Conservation (phyloP, 2,797 vertebrate species). For the Pipistrellus nathusii region DNA sequence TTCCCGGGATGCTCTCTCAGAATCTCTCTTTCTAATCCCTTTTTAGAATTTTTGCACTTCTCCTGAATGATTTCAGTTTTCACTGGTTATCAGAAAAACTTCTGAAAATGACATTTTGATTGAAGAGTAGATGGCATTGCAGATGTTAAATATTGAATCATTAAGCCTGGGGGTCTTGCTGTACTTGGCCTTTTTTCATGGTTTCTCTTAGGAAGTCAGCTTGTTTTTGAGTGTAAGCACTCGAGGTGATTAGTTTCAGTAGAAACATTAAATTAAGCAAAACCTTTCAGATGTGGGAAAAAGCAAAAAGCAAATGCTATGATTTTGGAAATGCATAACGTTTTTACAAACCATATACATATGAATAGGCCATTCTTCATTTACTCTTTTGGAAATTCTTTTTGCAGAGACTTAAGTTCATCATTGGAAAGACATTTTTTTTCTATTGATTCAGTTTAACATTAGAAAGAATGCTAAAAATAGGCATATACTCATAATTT, state of each 20-base stretch:
- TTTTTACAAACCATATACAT: neutral
- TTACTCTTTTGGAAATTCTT: neutral
- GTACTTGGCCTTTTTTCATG: neutral
- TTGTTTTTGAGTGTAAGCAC: neutral
- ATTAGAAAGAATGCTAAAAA: neutral
- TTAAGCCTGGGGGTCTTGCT: neutral
- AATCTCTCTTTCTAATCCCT: neutral
- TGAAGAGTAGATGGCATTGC: conserved; percentile 24
- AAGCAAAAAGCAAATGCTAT: neutral
- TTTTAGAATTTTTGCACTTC: neutral
- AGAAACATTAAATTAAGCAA: neutral
- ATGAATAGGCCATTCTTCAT: neutral
- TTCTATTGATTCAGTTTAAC: neutral
- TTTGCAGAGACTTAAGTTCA: neutral
- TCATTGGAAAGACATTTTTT: neutral
- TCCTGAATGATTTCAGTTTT: conserved; percentile 12
- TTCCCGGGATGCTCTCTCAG: neutral
- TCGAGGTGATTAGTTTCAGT: neutral
- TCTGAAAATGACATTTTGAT: conserved; percentile 33
- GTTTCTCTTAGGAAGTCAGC: conserved; percentile 3
- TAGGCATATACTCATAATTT: neutral
- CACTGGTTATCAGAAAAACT: neutral
- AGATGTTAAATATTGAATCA: neutral
- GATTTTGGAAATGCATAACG: neutral
- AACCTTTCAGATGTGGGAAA: neutral